Base-by-base conservation (phyloP, 1,140 invertebrate species). In the Neodiprion pinetum region DNA sequence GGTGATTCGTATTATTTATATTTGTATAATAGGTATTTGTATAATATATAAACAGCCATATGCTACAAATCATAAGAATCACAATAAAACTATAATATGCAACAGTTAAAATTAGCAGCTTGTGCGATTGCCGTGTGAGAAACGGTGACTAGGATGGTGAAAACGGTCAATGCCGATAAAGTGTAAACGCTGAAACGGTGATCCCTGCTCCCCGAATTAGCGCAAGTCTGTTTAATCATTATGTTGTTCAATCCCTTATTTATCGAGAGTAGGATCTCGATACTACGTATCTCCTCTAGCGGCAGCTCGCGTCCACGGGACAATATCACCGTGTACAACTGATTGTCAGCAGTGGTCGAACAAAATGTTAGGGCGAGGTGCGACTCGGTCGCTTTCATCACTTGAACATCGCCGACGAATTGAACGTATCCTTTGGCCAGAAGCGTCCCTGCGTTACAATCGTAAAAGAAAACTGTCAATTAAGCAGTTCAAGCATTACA, bases 351-450 rank as follows among this genome's bases (percentile, higher is more conserved):
- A 69, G 90, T 88, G 21, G 90, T 90, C 73, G 93, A 90, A 78
- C 94, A 95, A 84, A 95, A 94, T 70, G 93, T 94, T 49, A 95
- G 85, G 4, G 95, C 92, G 78, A 94, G 83, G 82, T 95, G 93
- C 76, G 93, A 91, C 68, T 91, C 91, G 0, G 95, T 93, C 0
- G 93, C 94, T 80, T 95, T 95, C 77, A 94, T 89, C 73, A 95
- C 93, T 86, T 94, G 93, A 1, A 95, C 91, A 0, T 88, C 91
- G 0, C 94, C 94, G 1, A 87, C 89, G 81, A 95, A 94, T 81
- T 94, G 93, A n/a, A 88, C 89, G 80, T 93, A 94, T 1, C 75
- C 53, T 12, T 86, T 79, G 2, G 87, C 76, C 21, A 85, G 81
- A 50, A 91, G 79, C 23, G 90, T 81, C 69, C 85, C 85, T 86